Evolutionary conservation across 2,113 vertebrate genomes (phyloP), one percentile per base, ranked within the genome.

Genomic region (Epinephelus cyanopodus): DNA sequence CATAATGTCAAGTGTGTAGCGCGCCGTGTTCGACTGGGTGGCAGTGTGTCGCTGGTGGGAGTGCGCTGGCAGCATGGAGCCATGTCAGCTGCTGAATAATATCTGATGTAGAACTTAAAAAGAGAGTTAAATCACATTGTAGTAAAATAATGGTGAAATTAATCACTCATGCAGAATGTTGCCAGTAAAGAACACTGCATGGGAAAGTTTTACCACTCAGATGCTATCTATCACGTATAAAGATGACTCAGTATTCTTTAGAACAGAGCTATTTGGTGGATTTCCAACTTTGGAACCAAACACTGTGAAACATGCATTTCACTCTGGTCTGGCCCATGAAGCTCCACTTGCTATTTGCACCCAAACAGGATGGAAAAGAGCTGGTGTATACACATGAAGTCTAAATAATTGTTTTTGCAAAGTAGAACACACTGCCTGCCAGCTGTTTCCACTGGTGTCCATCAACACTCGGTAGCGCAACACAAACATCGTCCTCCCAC

Each of bases 1-100:
- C 84, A 81, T 66, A 48, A 85, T 77, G 81, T 79, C 29, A 72
- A 91, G 81, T 60, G 64, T 80, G 89, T 82, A 82, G 71, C 58
- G 10, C 29, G 52, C 54, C 42, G 9, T 66, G 84, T 87, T 88
- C 17, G 19, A 48, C 42, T 45, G 75, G 79, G 74, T 88, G 73
- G 82, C 81, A 63, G 75, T 6, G 61, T 27, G 81, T 74, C 11
- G 11, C 64, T 80, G 83, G 85, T 78, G 79, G 27, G 9, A 3
- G 39, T 4, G 10, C 0, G 12, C 68, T 65, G 75, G 72, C 64
- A 57, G 70, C 14, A 18, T 42, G 2, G 1, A 50, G 25, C 19
- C 53, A 48, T 14, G 53, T 42, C 68, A 45, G 45, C 42, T 62
- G 75, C 37, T 72, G 66, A 86, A 84, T 68, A 74, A 76, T 75